Conservation (phyloP, 2,797 vertebrate genomes). For the Acrocephalus scirpaceus region DNA sequence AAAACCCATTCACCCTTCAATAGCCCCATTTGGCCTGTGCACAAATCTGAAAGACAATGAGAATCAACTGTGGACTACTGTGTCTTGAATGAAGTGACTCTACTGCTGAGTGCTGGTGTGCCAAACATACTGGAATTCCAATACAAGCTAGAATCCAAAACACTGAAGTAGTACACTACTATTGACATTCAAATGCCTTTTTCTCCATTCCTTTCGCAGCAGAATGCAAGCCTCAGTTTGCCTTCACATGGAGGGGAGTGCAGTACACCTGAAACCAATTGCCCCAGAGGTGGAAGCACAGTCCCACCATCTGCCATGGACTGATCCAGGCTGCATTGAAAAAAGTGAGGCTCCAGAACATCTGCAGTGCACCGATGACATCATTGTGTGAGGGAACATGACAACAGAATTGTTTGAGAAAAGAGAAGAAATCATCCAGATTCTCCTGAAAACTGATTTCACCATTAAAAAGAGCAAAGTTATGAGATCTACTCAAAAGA, state of each 20-base stretch:
- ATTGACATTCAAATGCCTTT: neutral
- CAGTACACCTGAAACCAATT: neutral
- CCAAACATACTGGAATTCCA: neutral
- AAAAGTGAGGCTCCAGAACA: neutral
- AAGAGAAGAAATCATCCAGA: neutral
- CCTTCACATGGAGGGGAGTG: rapidly evolving
- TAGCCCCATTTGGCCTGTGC: neutral
- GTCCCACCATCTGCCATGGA: neutral
- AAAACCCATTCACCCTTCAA: neutral
- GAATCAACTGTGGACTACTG: neutral
- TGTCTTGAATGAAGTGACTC: neutral
- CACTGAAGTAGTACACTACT: neutral
- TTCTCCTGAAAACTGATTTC: neutral
- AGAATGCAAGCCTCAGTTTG: neutral
- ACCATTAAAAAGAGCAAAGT: neutral
- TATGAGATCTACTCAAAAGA: neutral
- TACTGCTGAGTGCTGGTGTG: neutral
- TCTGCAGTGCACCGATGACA: neutral
- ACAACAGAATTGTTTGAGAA: neutral
- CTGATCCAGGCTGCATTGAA: neutral
- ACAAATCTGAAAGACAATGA: neutral
- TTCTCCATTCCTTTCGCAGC: neutral
- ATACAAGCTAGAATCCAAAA: neutral
- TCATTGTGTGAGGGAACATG: neutral
- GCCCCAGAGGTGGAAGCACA: neutral